phyloP scores from a whole-genome alignment of 1,140 invertebrate genomes.

The Capitella teleta region DNA sequence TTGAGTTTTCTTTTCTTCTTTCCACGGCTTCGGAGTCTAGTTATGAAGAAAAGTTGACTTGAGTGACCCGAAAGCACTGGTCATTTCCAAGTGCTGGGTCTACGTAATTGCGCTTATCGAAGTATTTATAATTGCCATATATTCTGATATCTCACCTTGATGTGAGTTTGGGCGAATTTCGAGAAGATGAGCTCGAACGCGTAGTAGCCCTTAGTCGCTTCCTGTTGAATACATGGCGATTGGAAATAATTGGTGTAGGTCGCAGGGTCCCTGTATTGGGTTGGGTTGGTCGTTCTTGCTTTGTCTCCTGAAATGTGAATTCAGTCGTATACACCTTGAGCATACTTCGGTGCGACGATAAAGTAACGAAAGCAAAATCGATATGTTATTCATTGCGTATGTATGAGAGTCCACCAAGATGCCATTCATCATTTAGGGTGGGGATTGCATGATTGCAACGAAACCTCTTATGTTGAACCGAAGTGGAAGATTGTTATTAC shows the following conservation, averaged over 20 bases:
- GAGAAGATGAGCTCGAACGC: slow-evolving; percentile 41
- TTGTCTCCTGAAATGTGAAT: slow-evolving; percentile 25
- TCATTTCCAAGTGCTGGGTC: no score
- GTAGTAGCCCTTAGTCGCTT: slow-evolving; percentile 16
- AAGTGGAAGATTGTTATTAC: no score
- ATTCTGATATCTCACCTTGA: slow-evolving; percentile 36
- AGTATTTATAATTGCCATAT: neutral
- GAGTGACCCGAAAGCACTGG: no score
- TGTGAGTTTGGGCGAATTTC: slow-evolving; percentile 46
- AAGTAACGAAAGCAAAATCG: neutral
- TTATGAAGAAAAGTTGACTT: neutral
- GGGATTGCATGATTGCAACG: neutral
- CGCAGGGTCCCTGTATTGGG: slow-evolving; percentile 46
- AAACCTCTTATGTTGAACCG: neutral
- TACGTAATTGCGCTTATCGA: neutral
- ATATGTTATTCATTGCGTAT: neutral
- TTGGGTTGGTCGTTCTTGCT: slow-evolving; percentile 43
- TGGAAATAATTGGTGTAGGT: slow-evolving; percentile 38
- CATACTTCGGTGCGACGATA: neutral
- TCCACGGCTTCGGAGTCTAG: neutral
- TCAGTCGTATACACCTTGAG: neutral
- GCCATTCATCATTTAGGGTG: neutral
- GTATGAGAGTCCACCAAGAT: neutral
- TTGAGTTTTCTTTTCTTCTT: no score
- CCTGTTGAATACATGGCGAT: slow-evolving; percentile 16